Percentiles rank a stretch among this genome's conserved stretches.
phyloP scores from a whole-genome alignment of 2,113 vertebrate genomes.

The Carlito syrichta region DNA sequence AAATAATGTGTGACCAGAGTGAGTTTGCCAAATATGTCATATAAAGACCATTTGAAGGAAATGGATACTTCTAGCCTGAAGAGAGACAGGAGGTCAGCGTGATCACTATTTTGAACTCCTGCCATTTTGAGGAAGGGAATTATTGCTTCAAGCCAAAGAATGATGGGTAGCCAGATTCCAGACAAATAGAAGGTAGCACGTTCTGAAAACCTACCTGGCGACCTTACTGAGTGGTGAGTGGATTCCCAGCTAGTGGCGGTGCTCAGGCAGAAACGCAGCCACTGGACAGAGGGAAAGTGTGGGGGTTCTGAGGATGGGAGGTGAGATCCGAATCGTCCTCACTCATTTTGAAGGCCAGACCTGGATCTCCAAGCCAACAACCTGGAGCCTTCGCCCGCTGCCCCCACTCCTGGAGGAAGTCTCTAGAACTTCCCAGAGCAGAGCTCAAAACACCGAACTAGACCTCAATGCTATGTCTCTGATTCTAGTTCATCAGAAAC shows the following conservation, averaged over 20 bases:
- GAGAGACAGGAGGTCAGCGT: neutral
- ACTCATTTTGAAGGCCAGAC: constrained; percentile 11
- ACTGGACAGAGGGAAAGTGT: neutral
- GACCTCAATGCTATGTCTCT: neutral
- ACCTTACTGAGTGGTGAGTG: neutral
- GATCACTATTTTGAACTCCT: neutral
- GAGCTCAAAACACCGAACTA: neutral
- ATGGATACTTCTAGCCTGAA: neutral
- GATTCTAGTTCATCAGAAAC: neutral
- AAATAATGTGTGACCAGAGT: neutral
- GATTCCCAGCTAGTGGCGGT: neutral
- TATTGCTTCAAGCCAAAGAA: neutral
- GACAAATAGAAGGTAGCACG: neutral
- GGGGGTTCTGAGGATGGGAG: neutral
- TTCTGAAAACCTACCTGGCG: neutral
- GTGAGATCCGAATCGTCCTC: neutral
- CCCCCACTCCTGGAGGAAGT: neutral
- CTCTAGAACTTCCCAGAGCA: neutral
- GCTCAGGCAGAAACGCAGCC: neutral
- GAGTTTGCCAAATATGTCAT: neutral
- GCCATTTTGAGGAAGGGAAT: neutral
- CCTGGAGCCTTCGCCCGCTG: neutral
- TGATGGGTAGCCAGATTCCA: neutral
- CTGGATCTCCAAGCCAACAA: neutral
- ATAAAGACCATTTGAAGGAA: neutral